These are phyloP conservation scores for Synergus umbraculus DNA, from an alignment of 2,888 invertebrate genomes.

Conservation along the genomic window DNA sequence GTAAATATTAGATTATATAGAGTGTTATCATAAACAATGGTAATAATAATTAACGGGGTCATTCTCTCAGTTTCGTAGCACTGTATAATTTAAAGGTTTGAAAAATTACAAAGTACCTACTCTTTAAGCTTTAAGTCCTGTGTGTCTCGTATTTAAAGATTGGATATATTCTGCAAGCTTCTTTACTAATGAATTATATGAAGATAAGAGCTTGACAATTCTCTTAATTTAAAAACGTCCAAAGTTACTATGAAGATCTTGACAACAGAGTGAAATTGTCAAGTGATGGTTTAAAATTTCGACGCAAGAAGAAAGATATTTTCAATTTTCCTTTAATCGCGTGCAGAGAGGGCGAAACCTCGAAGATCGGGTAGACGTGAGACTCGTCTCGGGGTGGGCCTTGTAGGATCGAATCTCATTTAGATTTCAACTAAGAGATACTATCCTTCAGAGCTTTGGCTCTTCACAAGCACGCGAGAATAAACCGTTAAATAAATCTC, in stretches of 20 bases:
- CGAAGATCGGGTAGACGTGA: slow-evolving; percentile 50
- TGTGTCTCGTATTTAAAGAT: background rate
- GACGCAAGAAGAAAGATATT: slow-evolving; percentile 45
- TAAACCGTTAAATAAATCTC: slow-evolving; percentile 22
- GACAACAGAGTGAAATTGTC: background rate
- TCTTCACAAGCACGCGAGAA: slow-evolving; percentile 27
- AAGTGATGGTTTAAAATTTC: background rate
- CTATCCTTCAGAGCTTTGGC: slow-evolving; percentile 43
- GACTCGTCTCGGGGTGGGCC: background rate
- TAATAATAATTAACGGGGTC: slow-evolving; percentile 11
- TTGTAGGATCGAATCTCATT: slow-evolving; percentile 69
- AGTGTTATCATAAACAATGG: slow-evolving; percentile 33
- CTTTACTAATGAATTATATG: no score
- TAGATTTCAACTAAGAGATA: slow-evolving; percentile 67
- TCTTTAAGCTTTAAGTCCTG: background rate
- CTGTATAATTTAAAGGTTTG: background rate
- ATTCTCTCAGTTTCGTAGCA: background rate
- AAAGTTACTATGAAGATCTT: no score
- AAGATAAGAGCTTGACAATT: no score
- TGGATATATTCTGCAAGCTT: background rate
- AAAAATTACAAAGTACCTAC: background rate
- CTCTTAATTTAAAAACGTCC: no score
- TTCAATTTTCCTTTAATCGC: slow-evolving; percentile 63
- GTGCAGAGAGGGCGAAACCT: slow-evolving; percentile 58
- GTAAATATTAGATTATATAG: slow-evolving; percentile 18